phyloP scores from a whole-genome alignment of 2,797 vertebrate species.

The Sebastes paucispinis region DNA sequence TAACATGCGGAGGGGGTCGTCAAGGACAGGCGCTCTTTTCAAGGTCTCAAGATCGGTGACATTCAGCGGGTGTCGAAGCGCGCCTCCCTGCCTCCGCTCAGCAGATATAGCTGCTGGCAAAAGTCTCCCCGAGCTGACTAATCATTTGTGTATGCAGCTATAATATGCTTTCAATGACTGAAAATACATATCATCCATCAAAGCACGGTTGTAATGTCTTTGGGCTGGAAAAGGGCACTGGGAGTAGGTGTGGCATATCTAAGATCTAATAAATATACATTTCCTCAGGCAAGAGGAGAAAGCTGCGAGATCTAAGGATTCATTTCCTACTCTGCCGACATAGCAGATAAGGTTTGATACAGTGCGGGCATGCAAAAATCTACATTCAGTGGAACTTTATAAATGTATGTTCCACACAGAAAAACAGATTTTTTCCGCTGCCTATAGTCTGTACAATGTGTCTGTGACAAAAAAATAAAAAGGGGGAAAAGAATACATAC shows the following conservation, averaged over 20 bases:
- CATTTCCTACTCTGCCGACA: constrained; percentile 67
- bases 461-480: not conserved
- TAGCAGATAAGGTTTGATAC: constrained; percentile 70
- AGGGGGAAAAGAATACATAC: not conserved
- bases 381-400: constrained; percentile 36
- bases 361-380: constrained; percentile 56
- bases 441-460: not conserved
- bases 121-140: constrained; percentile 70
- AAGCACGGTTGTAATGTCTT: constrained; percentile 70
- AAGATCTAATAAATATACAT: constrained; percentile 80
- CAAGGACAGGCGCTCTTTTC: constrained; percentile 67
- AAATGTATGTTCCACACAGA: constrained; percentile 13
- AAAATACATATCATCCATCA: constrained; percentile 80
- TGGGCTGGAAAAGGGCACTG: constrained; percentile 72
- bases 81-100: constrained; percentile 9
- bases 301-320: constrained; percentile 67
- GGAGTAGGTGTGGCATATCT: constrained; percentile 76
- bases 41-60: constrained; percentile 51
- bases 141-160: constrained; percentile 74
- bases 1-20: constrained; percentile 31
- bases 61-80: constrained; percentile 48
- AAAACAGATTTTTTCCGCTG: not conserved
- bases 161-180: constrained; percentile 77
- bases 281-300: constrained; percentile 70
- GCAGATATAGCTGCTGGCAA: constrained; percentile 59